Evolutionary conservation across 92 coral and sea anemone genomes (phyloP), one percentile per base, ranked within the genome.

Genomic region (Meandrina meandrites): DNA sequence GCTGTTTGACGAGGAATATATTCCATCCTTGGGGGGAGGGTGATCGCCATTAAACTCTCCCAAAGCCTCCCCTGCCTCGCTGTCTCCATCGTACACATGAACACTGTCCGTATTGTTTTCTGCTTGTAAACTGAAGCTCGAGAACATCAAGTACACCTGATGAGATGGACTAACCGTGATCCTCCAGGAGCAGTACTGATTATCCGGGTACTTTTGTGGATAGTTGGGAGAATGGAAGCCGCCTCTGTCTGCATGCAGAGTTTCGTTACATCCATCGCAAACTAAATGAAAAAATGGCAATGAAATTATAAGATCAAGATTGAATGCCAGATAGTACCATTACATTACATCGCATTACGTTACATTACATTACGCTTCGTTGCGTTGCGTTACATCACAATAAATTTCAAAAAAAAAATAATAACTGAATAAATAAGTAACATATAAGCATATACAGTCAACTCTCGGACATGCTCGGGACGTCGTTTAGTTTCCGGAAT

Each of bases 131-230:
- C 19, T 48, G 27, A 93, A 91, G 81, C 83, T 66, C 30, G 90
- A 89, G 62, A 93, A 93, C 74, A 76, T 88, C 48, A 93, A 84
- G 32, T 45, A 72, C 28, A 93, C 81, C 62, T 50, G 85, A 22
- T 82, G 79, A 22, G 81, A 75, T 31, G 51, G 76, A 1, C 88
- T 85, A 27, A 85, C 94, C 54, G 28, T 35, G 74, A 93, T 91
- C 78, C 81, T 68, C 96, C 96, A 93, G 9, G 94, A 89, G 48
- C 96, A 93, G 40, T 76, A 80, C 86, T 89, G 93, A 53, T 92
- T 91, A 74, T 87, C 80, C 24, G 96, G 94, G 86, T 93, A 89
- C 64, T 27, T 60, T 5, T 40, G 14, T 34, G 94, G 94, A 54
- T 81, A 83, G 70, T 86, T 90, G 14, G 91, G 94, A 7, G 96